A percentile compares a stretch with the other conserved stretches of the same genome.
Conservation (phyloP, 2,797 vertebrate species). For the Acanthis flammea region DNA sequence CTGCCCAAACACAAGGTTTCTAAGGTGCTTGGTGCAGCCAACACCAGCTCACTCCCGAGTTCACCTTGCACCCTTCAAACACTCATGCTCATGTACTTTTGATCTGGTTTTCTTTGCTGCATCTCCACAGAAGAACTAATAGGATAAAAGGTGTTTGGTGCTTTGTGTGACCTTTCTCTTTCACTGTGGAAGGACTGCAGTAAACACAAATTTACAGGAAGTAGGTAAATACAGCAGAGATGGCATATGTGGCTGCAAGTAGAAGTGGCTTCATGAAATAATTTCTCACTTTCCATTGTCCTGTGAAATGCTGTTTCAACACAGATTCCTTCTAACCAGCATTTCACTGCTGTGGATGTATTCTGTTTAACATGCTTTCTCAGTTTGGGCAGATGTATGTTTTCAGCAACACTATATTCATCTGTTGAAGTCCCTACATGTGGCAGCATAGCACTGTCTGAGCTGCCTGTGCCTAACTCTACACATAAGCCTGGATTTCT, state of each 20-base stretch:
- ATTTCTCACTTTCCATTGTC: not conserved
- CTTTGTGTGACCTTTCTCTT: not conserved
- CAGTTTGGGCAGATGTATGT: not conserved
- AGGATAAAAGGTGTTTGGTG: not conserved
- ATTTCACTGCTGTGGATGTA: not conserved
- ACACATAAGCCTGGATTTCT: not conserved
- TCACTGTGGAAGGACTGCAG: not conserved
- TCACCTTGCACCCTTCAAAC: not conserved
- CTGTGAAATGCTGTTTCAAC: constrained; percentile 8
- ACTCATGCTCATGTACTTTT: not conserved
- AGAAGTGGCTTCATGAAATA: not conserved
- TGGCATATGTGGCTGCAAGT: not conserved
- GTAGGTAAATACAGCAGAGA: not conserved
- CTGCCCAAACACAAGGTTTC: constrained; percentile 40
- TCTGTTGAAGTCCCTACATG: not conserved
- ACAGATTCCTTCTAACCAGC: not conserved
- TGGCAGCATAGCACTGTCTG: not conserved
- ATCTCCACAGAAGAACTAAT: constrained; percentile 1
- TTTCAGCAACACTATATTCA: not conserved
- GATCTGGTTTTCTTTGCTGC: not conserved
- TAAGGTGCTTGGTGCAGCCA: not conserved
- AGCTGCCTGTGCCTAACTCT: not conserved
- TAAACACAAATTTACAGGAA: constrained; percentile 40
- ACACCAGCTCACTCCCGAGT: not conserved
- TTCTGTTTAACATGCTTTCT: not conserved